Percentiles rank a stretch among this genome's conserved stretches.
These are phyloP conservation scores for Alexandromys oeconomus DNA, from an alignment of 2,797 vertebrate genomes.

Conservation along the genomic window DNA sequence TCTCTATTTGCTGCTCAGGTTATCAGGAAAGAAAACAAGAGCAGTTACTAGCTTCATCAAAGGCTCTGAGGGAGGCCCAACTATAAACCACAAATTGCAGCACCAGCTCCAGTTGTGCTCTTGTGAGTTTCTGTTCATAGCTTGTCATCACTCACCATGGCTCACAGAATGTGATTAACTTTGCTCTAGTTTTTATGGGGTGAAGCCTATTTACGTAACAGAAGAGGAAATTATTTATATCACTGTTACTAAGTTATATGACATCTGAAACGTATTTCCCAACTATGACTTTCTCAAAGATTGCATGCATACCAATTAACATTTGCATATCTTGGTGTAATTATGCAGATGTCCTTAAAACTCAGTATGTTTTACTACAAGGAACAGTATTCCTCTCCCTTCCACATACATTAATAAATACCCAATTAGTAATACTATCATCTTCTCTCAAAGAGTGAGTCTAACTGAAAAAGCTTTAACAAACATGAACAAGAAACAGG, in stretches of 20 bases:
- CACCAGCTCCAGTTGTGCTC: neutral
- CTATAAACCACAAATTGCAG: neutral
- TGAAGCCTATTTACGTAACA: neutral
- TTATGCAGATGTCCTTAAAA: conserved; percentile 25
- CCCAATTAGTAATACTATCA: neutral
- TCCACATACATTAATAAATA: conserved; percentile 30
- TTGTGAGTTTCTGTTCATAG: neutral
- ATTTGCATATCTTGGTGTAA: neutral
- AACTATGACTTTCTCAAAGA: conserved; percentile 60
- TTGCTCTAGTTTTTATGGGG: neutral
- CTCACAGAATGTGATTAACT: conserved; percentile 52
- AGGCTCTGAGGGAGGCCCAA: neutral
- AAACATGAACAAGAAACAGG: conserved; percentile 9
- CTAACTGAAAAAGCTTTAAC: conserved; percentile 1
- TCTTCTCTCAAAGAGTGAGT: conserved; percentile 16
- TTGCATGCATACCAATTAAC: neutral
- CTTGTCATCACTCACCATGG: neutral
- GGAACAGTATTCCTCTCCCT: conserved; percentile 42
- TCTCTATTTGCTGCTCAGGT: conserved; percentile 33
- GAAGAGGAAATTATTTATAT: conserved; percentile 43
- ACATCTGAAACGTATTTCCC: conserved; percentile 28
- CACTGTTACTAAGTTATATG: neutral
- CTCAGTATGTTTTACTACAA: neutral
- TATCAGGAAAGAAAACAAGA: conserved; percentile 33
- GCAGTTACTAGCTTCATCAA: neutral